Base-by-base conservation (phyloP, 2,888 invertebrate species). In the Pherbina coryleti region DNA sequence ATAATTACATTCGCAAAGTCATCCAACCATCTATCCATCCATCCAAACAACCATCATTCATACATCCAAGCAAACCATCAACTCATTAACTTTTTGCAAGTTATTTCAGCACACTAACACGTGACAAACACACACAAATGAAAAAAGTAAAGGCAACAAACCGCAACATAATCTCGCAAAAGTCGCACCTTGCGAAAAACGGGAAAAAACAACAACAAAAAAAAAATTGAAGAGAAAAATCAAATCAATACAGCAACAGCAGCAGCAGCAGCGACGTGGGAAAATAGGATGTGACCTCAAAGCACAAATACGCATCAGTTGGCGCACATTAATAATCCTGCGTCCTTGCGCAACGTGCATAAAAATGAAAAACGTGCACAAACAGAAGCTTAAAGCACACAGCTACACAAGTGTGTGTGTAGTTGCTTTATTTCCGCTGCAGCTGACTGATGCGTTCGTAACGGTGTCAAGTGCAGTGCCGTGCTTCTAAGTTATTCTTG, bases 321-420 rank as follows among this genome's bases (percentile, higher is more conserved):
- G 55, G 37, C 28, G 34, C 11, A 67, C 37, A 67, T 34, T 66
- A 51, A 51, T 37, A 70, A 76, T 22, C 51, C 28, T 49, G 69
- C 69, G 70, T 70, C 62, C 66, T 66, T 75, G 75, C 9, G 74
- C 25, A 5, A n/a, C 69, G 64, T 37, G 37, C 57, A 49, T 76
- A 72, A 71, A 78, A 73, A 77, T 51, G 69, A 75, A 75, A 77
- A 78, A 66, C 72, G 25, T 69, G 37, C 37, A 37, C 37, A 37
- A 37, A 37, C 37, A 37, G 37, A 37, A 8, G 37, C 37, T 37
- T 37, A 37, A 37, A 37, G 37, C 37, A 8, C 37, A 37, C 37
- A 37, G 37, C 37, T 37, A 69, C 22, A 22, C 22, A 77, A n/a
- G 14, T 14, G 37, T 25, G 14, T 14, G 37, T 25, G 22, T 7